Conservation (phyloP, 2,113 vertebrate genomes). For the Clarias magur region DNA sequence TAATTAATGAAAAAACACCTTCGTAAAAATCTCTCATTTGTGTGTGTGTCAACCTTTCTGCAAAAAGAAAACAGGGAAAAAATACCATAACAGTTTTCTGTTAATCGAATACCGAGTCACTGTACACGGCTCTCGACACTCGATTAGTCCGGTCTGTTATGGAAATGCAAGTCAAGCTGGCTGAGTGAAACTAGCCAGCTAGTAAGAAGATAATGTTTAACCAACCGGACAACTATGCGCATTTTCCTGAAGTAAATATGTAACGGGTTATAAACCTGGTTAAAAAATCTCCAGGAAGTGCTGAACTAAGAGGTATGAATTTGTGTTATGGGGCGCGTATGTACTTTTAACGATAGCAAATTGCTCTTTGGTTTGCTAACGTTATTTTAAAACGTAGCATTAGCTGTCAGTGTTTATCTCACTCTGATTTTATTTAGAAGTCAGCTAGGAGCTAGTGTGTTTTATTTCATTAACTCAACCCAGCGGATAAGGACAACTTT, state of each 20-base stretch:
- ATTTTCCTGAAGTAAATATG: constrained; percentile 10
- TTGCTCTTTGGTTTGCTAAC: neutral
- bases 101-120: constrained; percentile 27
- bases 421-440: too few species aligned
- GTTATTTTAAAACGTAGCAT: neutral
- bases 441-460: neutral
- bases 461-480: too few species aligned
- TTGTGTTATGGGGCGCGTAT: neutral
- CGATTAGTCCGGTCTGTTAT: constrained; percentile 14
- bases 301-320: constrained; percentile 22
- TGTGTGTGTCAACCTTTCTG: neutral
- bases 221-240: neutral
- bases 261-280: constrained; percentile 6
- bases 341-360: neutral
- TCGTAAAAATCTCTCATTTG: neutral
- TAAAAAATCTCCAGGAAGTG: neutral
- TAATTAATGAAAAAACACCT: too few species aligned
- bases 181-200: constrained; percentile 19
- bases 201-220: constrained; percentile 50
- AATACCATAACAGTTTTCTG: neutral
- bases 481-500: neutral
- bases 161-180: constrained; percentile 24
- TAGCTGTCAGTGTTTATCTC: neutral
- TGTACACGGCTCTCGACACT: neutral
- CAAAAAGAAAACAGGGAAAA: too few species aligned